phyloP scores from a whole-genome alignment of 2,888 invertebrate genomes.

The Tachystola acroxantha region DNA sequence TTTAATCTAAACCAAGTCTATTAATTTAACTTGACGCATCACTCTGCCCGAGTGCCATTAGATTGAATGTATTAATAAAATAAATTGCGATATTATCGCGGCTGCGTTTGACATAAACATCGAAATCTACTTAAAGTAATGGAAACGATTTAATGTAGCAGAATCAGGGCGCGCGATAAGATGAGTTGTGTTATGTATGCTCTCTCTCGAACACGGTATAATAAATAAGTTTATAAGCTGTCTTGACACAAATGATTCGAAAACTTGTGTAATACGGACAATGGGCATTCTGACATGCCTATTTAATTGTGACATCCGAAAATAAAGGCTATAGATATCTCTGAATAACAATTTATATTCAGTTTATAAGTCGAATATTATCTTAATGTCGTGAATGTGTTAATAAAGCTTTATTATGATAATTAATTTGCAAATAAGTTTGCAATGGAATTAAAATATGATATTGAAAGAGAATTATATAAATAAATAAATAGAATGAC shows the following conservation, averaged over 20 bases:
- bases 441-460: too few relatives aligned
- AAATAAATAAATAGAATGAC: too few relatives aligned
- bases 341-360: too few relatives aligned
- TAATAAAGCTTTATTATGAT: too few relatives aligned
- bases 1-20: constrained; percentile 11
- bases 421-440: too few relatives aligned
- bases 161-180: constrained; percentile 54
- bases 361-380: too few relatives aligned
- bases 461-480: too few relatives aligned
- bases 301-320: constrained; percentile 2
- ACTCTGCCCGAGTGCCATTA: constrained; percentile 47
- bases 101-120: constrained; percentile 70
- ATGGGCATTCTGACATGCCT: too few relatives aligned
- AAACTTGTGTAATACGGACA: not conserved
- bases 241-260: not conserved
- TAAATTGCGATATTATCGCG: constrained; percentile 71
- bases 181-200: constrained; percentile 28
- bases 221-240: constrained; percentile 1
- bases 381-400: too few relatives aligned
- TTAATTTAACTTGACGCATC: constrained; percentile 24
- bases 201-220: constrained; percentile 1
- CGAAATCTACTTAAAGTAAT: constrained; percentile 75
- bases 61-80: constrained; percentile 63
- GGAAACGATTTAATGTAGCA: constrained; percentile 67
- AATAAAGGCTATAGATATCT: too few relatives aligned